phyloP scores from a whole-genome alignment of 2,888 invertebrate genomes.

The Oxycera nigricornis region DNA sequence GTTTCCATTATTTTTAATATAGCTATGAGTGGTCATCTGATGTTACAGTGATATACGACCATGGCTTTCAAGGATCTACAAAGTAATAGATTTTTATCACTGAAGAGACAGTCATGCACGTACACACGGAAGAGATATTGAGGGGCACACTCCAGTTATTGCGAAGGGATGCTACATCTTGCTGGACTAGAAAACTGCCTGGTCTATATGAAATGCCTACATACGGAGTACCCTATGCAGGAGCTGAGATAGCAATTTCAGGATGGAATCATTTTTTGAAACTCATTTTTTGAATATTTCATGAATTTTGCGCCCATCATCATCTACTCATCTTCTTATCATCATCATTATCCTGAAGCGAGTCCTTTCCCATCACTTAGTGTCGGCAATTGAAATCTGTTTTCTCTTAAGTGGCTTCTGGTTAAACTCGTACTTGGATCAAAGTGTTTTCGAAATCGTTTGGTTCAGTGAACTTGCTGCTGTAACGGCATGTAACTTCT shows the following conservation, averaged over 20 bases:
- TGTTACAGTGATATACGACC: slow-evolving; percentile 45
- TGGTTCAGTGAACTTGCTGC: slow-evolving; percentile 22
- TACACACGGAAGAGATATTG: slow-evolving; percentile 25
- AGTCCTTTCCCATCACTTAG: slow-evolving; percentile 31
- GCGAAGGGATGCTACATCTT: background rate
- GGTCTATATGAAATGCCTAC: background rate
- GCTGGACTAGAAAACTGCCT: background rate
- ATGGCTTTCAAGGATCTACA: slow-evolving; percentile 46
- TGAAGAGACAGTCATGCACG: slow-evolving; percentile 31
- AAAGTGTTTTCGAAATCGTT: slow-evolving; percentile 35
- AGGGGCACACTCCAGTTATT: slow-evolving; percentile 15
- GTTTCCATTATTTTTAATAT: slow-evolving; percentile 48
- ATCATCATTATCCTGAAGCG: slow-evolving; percentile 30
- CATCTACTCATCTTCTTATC: slow-evolving; percentile 38
- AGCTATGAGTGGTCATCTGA: slow-evolving; percentile 48
- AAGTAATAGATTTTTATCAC: slow-evolving; percentile 48
- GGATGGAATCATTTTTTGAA: slow-evolving; percentile 14
- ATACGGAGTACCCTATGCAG: background rate
- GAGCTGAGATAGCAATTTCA: slow-evolving; percentile 1
- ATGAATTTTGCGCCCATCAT: slow-evolving; percentile 29
- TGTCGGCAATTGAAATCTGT: slow-evolving; percentile 37
- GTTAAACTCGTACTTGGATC: slow-evolving; percentile 35
- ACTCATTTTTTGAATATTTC: slow-evolving; percentile 39
- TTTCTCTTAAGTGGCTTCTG: slow-evolving; percentile 40
- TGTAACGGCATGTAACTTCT: background rate